Evolutionary conservation across 2,113 vertebrate genomes (phyloP).

Genomic region (Mustela nigripes): DNA sequence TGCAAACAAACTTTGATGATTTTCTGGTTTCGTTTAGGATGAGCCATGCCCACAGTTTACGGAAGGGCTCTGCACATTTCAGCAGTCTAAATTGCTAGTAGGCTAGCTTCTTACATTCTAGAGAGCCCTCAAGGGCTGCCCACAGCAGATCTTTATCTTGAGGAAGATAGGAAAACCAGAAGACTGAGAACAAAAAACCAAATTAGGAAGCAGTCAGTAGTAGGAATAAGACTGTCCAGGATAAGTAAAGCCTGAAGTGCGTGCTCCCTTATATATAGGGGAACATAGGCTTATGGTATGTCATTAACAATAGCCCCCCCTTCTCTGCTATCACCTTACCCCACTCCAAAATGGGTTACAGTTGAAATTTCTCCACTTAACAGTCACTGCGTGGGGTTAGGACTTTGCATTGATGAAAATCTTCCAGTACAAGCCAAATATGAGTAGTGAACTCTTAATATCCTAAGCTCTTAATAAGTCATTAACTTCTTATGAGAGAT

Average conservation of each 20-base stretch:
- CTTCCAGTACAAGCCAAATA: neutral
- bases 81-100: neutral
- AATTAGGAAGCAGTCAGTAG: neutral
- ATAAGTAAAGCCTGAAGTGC: neutral
- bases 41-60: neutral
- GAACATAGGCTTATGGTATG: neutral
- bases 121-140: neutral
- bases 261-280: neutral
- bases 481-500: conserved; percentile 59
- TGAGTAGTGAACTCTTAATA: neutral
- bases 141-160: neutral
- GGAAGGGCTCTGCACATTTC: neutral
- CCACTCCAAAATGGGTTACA: neutral
- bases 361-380: neutral
- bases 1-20: neutral
- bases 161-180: conserved; percentile 27
- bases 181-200: neutral
- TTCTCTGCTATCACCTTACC: neutral
- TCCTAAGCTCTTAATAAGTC: conserved; percentile 46
- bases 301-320: neutral
- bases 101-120: neutral
- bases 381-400: neutral
- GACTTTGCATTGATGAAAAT: neutral
- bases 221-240: neutral
- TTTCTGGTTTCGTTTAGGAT: neutral